A percentile compares a stretch with the other conserved stretches of the same genome.
These are phyloP conservation scores for Monopis laevigella DNA, from an alignment of 2,888 invertebrate species.

Conservation along the genomic window DNA sequence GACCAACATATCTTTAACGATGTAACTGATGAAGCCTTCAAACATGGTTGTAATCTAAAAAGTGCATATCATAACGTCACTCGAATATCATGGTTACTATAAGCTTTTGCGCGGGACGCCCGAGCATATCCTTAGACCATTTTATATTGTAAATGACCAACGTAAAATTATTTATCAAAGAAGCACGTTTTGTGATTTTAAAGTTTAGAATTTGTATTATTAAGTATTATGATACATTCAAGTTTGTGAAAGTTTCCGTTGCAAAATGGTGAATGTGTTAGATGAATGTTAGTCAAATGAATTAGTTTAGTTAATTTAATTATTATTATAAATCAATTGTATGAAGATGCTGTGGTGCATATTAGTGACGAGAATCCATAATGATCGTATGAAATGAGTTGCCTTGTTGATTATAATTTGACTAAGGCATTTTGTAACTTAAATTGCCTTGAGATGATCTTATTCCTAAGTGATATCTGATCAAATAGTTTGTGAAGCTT, in stretches of 20 bases:
- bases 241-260: constrained; percentile 52
- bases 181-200: constrained; percentile 57
- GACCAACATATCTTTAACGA: constrained; percentile 28
- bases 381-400: constrained; percentile 56
- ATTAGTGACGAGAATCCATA: constrained; percentile 67
- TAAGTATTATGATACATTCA: constrained; percentile 62
- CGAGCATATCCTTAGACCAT: constrained; percentile 63
- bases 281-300: constrained; percentile 63
- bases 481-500: constrained; percentile 46
- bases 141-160: constrained; percentile 55
- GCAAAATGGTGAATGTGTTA: constrained; percentile 41
- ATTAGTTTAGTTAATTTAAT: constrained; percentile 63
- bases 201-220: constrained; percentile 53
- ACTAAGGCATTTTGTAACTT: constrained; percentile 63
- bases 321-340: constrained; percentile 53
- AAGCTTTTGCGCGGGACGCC: constrained; percentile 41
- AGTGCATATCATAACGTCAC: constrained; percentile 42
- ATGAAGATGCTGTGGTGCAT: constrained; percentile 67
- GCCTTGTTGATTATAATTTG: constrained; percentile 62
- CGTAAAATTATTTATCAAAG: constrained; percentile 39
- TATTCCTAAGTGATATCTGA: constrained; percentile 39
- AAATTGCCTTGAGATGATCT: constrained; percentile 51
- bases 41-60: constrained; percentile 44
- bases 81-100: constrained; percentile 50
- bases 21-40: constrained; percentile 49